A percentile compares a stretch with the other conserved stretches of the same genome.
phyloP scores from a whole-genome alignment of 2,797 vertebrate species.

The Cynopterus sphinx region DNA sequence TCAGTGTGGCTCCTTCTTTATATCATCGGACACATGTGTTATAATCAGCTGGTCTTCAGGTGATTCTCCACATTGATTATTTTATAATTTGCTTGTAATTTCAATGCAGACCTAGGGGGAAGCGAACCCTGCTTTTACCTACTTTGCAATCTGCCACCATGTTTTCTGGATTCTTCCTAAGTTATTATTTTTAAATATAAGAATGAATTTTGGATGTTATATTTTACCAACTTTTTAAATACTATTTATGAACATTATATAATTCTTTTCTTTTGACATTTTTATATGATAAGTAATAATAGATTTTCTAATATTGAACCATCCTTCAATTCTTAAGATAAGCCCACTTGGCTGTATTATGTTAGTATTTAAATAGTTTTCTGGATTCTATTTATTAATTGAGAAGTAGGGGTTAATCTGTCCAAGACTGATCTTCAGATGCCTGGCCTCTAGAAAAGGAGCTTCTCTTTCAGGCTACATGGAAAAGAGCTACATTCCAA shows the following conservation, averaged over 20 bases:
- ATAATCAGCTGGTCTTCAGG: no score
- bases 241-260: neutral
- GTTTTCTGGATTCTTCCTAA: neutral
- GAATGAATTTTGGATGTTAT: neutral
- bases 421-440: neutral
- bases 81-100: no score
- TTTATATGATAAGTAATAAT: neutral
- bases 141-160: no score
- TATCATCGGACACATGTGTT: no score
- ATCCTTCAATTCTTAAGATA: neutral
- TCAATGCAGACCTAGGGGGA: no score
- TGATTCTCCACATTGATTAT: no score
- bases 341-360: neutral
- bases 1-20: no score
- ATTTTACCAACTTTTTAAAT: neutral
- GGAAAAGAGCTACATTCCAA: neutral
- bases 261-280: neutral
- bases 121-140: no score
- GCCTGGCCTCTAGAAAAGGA: neutral
- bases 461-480: neutral
- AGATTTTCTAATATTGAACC: neutral
- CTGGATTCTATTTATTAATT: neutral
- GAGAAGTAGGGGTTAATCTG: neutral
- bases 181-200: neutral
- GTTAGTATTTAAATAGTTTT: constrained; percentile 1